phyloP scores from a whole-genome alignment of 2,888 invertebrate species.

The Tachystola acroxantha region DNA sequence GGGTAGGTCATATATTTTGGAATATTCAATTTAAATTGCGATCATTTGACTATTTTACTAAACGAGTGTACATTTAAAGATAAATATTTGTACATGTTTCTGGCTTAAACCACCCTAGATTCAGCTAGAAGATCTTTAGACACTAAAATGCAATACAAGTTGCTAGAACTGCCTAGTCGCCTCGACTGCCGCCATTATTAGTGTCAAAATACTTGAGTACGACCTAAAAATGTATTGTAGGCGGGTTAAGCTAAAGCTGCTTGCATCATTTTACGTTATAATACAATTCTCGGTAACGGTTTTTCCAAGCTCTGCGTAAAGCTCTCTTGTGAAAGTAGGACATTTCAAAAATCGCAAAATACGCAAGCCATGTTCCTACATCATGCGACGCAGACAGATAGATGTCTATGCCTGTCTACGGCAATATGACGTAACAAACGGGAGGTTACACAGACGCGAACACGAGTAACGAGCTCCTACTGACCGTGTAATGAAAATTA shows the following conservation, averaged over 20 bases:
- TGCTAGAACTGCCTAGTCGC: too few species aligned
- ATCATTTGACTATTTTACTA: too few species aligned
- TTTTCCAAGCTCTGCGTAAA: slow-evolving; percentile 6
- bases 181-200: not conserved
- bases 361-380: not conserved
- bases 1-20: too few species aligned
- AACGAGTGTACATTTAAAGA: too few species aligned
- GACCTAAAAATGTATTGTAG: not conserved
- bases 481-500: slow-evolving; percentile 3
- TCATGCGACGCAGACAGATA: not conserved
- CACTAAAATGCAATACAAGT: not conserved
- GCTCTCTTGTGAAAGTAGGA: slow-evolving; percentile 7
- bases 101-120: too few species aligned
- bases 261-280: not conserved
- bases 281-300: not conserved
- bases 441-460: not conserved
- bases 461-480: not conserved
- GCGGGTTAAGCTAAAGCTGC: not conserved
- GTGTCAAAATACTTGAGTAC: not conserved
- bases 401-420: slow-evolving; percentile 1
- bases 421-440: slow-evolving; percentile 6
- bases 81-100: too few species aligned
- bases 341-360: slow-evolving; percentile 7
- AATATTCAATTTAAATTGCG: too few species aligned
- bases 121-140: too few species aligned